Evolutionary conservation across 1,140 invertebrate genomes (phyloP).

Genomic region (Littorina saxatilis): DNA sequence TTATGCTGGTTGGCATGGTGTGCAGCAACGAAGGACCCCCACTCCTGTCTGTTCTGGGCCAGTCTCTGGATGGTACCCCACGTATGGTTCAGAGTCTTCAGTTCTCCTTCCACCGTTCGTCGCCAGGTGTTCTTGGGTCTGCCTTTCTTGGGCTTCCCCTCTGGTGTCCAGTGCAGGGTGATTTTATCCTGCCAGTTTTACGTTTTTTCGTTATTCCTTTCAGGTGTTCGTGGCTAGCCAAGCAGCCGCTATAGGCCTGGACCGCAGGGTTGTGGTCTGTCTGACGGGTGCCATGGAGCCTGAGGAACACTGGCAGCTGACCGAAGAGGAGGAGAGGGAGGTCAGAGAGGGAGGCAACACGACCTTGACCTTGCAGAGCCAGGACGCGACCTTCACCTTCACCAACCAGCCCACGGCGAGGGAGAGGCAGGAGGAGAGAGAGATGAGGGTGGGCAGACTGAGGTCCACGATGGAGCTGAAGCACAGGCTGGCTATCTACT

Average conservation of each 20-base stretch:
- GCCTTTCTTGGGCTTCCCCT: no score
- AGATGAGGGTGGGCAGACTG: neutral
- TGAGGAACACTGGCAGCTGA: neutral
- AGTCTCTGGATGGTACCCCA: no score
- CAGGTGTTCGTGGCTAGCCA: neutral
- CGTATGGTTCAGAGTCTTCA: no score
- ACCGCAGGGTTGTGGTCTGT: slow-evolving; percentile 5
- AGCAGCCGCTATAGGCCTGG: neutral
- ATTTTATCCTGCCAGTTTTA: no score
- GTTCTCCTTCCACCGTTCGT: no score
- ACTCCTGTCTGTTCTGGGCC: no score
- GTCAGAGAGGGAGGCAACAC: neutral
- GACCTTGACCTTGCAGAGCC: neutral
- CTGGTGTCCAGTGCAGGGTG: no score
- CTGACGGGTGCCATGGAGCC: neutral
- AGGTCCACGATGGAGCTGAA: neutral
- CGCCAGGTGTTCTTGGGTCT: no score
- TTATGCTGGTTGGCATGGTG: no score
- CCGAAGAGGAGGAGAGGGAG: neutral
- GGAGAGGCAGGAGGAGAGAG: neutral
- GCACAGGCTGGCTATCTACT: neutral
- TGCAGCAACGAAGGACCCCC: no score
- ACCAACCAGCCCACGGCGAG: neutral
- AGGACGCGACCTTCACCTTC: neutral
- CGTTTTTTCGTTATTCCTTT: no score